Evolutionary conservation across 1,140 invertebrate species (phyloP), one percentile per base, ranked within the genome.

Genomic region (Musca vetustissima): DNA sequence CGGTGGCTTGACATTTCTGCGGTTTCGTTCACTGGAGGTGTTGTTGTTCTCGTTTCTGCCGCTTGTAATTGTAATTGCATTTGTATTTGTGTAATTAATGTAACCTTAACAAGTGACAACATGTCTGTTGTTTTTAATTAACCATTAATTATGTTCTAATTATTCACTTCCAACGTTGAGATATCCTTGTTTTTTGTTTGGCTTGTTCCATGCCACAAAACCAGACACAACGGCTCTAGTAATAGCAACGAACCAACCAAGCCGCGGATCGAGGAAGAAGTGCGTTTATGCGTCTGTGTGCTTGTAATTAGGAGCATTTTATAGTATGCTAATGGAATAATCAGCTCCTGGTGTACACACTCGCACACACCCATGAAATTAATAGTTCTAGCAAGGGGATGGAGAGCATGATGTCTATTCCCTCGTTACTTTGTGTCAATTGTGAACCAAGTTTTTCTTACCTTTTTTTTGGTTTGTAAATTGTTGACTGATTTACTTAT

Each of bases 71-170:
- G 57, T 36, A 21, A 21, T 43, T 36, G 57, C 36, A 61, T 59
- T 59, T 59, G 55, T 59, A 59, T 61, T 61, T 61, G 28, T 61
- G 57, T 61, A 61, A 61, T 61, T 61, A 61, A 61, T 61, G 57
- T 36, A 61, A 61, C 57, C 57, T 32, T 61, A 61, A 61, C 57
- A 61, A 61, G 57, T 61, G 57, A 61, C 57, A 61, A 61, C 57
- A 61, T 61, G 57, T 61, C 57, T 61, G 28, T 61, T 61, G 57
- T 61, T 61, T 61, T 61, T 61, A 61, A 61, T 61, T 61, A 61
- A 61, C 57, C 57, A 61, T 61, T 61, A 61, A 61, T 61, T 61
- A 61, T 61, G 57, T 61, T 61, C 57, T 61, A 61, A 61, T 61
- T 61, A 61, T 61, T 61, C 57, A 61, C 57, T 61, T 19, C 57